Evolutionary conservation across 2,113 vertebrate genomes (phyloP).

Genomic region (Alosa alosa): DNA sequence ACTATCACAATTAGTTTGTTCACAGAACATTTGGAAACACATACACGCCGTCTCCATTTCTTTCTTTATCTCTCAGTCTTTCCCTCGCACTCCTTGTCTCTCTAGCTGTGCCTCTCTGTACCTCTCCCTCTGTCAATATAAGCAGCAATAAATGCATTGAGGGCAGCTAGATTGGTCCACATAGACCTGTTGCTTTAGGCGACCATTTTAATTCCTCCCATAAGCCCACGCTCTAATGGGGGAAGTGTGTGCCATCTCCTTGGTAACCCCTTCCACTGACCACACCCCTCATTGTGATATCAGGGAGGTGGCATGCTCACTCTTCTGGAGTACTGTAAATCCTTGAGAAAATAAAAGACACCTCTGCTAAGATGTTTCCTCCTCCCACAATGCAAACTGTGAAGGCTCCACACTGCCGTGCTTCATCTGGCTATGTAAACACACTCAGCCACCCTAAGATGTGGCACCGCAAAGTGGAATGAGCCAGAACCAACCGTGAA

Average conservation of each 20-base stretch:
- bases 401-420: background rate
- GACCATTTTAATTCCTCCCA: constrained; percentile 63
- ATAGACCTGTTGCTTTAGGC: constrained; percentile 55
- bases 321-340: constrained; percentile 21
- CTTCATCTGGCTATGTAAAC: background rate
- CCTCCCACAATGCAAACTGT: constrained; percentile 17
- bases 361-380: background rate
- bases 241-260: constrained; percentile 59
- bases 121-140: background rate
- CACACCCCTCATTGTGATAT: constrained; percentile 60
- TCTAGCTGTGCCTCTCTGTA: background rate
- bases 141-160: constrained; percentile 39
- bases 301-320: constrained; percentile 50
- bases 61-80: background rate
- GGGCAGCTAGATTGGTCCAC: constrained; percentile 49
- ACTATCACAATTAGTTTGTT: constrained; percentile 54
- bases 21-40: constrained; percentile 54
- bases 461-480: background rate
- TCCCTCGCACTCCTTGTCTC: background rate
- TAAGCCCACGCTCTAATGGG: constrained; percentile 50
- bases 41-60: background rate
- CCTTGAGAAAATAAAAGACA: constrained; percentile 57
- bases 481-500: background rate
- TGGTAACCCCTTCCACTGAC: constrained; percentile 55
- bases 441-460: background rate